These are phyloP conservation scores for Dicyrtoma fusca DNA, from an alignment of 2,888 invertebrate species.

Conservation along the genomic window DNA sequence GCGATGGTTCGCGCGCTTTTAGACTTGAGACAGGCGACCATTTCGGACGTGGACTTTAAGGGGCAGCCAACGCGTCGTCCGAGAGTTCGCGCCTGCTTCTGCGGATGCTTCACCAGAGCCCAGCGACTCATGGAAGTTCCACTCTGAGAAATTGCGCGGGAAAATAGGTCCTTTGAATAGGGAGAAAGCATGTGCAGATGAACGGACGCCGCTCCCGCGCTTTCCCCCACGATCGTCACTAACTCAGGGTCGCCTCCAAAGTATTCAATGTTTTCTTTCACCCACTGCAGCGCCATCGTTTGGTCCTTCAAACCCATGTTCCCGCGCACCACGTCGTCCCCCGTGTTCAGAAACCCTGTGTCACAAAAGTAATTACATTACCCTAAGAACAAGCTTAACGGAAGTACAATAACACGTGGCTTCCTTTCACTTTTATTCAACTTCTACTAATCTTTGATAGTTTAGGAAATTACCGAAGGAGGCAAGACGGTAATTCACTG, in stretches of 20 bases:
- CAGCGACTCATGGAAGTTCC: constrained; percentile 48
- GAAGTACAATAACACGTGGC: background rate
- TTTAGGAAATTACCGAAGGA: constrained; percentile 20
- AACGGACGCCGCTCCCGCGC: constrained; percentile 16
- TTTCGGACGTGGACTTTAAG: constrained; percentile 31
- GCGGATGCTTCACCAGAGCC: constrained; percentile 42
- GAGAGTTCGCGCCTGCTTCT: constrained; percentile 44
- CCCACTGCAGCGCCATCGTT: constrained; percentile 28
- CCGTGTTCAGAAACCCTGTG: constrained; percentile 30
- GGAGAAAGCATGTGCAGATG: constrained; percentile 24
- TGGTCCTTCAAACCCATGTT: constrained; percentile 33
- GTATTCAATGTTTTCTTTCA: constrained; percentile 25
- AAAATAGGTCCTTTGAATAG: constrained; percentile 43
- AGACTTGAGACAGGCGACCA: constrained; percentile 43
- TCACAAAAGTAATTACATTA: background rate
- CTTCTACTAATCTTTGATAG: too few species aligned
- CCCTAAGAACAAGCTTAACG: background rate
- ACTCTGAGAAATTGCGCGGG: constrained; percentile 43
- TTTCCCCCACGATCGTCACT: constrained; percentile 26
- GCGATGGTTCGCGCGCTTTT: constrained; percentile 41
- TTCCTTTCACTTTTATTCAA: background rate
- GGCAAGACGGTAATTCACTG: constrained; percentile 28
- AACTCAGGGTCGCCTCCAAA: constrained; percentile 24
- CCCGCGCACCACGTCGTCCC: constrained; percentile 16
- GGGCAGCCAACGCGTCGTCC: constrained; percentile 48